Percentiles rank a stretch among this genome's conserved stretches.
These are phyloP conservation scores for Lithophane semibrunnea DNA, from an alignment of 2,888 invertebrate genomes.

Conservation along the genomic window DNA sequence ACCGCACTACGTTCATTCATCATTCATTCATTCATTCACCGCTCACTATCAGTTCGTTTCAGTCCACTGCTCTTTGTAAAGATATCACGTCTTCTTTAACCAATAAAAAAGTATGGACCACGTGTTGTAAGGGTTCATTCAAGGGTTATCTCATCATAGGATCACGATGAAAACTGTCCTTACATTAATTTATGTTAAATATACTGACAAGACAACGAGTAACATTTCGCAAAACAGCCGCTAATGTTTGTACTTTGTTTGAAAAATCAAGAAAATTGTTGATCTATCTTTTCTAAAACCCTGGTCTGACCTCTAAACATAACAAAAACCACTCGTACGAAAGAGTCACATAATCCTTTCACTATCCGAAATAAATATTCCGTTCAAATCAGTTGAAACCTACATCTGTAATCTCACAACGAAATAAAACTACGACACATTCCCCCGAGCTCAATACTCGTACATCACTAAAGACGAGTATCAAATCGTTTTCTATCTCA, in stretches of 20 bases:
- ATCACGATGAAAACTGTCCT: not conserved
- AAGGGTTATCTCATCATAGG: not conserved
- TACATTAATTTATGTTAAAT: not conserved
- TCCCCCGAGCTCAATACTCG: conserved; percentile 40
- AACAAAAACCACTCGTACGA: not conserved
- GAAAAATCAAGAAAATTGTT: not conserved
- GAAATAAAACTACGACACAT: conserved; percentile 32
- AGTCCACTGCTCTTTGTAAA: conserved; percentile 50
- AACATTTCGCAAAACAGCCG: not conserved
- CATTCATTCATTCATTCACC: conserved; percentile 55
- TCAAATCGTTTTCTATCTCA: conserved; percentile 51
- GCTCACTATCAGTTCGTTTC: conserved; percentile 62
- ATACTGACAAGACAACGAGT: too few species aligned
- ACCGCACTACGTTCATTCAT: conserved; percentile 37
- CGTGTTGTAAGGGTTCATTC: not conserved
- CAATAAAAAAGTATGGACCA: not conserved
- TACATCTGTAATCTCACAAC: conserved; percentile 15
- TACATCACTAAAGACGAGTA: conserved; percentile 44
- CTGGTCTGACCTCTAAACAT: not conserved
- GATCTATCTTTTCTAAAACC: not conserved
- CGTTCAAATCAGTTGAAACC: not conserved
- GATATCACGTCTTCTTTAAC: conserved; percentile 35
- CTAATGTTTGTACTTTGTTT: too few species aligned
- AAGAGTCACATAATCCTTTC: conserved; percentile 7
- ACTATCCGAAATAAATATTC: not conserved